Conservation (phyloP, 2,113 vertebrate genomes). For the Numenius arquata region DNA sequence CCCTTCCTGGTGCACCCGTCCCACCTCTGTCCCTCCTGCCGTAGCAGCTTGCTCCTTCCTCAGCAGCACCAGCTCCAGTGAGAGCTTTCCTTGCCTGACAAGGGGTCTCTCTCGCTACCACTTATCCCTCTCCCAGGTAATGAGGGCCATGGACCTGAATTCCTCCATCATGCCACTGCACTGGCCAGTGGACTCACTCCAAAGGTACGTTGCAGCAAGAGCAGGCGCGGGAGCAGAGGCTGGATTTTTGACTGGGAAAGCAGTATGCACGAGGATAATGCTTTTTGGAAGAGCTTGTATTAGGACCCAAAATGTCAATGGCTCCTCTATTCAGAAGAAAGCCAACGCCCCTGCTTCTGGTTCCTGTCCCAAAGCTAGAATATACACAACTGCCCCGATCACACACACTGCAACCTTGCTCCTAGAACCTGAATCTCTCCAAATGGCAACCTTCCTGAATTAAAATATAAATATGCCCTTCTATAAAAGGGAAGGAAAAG, state of each 20-base stretch:
- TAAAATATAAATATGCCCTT: constrained; percentile 26
- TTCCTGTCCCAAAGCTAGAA: not conserved
- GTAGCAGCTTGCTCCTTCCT: accelerated
- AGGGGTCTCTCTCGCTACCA: accelerated
- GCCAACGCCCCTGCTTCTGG: not conserved
- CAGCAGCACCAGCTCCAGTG: not conserved
- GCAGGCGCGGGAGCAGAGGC: not conserved
- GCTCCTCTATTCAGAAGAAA: not conserved
- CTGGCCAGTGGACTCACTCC: not conserved
- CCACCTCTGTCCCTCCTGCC: not conserved
- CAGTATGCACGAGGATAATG: not conserved
- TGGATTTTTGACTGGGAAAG: not conserved
- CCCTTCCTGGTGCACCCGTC: not conserved
- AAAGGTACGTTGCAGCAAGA: not conserved
- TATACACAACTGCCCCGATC: not conserved
- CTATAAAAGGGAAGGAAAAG: constrained; percentile 25
- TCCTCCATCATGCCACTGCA: not conserved
- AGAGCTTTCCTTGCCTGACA: not conserved
- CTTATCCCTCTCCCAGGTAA: not conserved
- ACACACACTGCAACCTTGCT: not conserved
- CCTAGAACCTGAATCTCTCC: not conserved
- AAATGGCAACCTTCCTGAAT: not conserved
- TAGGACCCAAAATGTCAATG: not conserved
- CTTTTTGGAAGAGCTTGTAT: not conserved
- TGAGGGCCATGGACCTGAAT: not conserved